Evolutionary conservation across 2,888 invertebrate species (phyloP), one percentile per base, ranked within the genome.

Genomic region (Aleiodes alternator): DNA sequence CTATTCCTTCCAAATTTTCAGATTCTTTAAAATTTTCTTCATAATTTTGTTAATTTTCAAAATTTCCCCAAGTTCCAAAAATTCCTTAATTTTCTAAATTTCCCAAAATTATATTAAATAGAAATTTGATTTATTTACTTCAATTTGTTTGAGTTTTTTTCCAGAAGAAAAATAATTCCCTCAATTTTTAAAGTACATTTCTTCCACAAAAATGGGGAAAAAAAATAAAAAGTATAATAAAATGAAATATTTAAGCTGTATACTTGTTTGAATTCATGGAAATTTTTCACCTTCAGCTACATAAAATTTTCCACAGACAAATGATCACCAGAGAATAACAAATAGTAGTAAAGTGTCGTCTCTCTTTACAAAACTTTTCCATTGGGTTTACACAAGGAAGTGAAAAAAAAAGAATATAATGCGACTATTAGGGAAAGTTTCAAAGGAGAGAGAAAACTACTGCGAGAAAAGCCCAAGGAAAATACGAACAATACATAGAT

Each of bases 361-460:
- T 50, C 29, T 14, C 31, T 51, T 16, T 8, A 16, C 16, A 72
- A 72, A 72, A 72, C 53, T 72, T 72, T 66, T n/a, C 38, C 72
- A 50, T 9, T 50, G 50, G 31, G 64, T 72, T 61, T 61, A 72
- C 61, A 72, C 48, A 14, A 23, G 57, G 34, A 34, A 23, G 23
- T 1, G 4, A 34, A 34, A 34, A 71, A 34, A 51, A 51, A 51
- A n/a, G 31, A 53, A 38, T 34, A 31, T 66, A 72, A 73, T 68
- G 34, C 43, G 66, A 68, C 68, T 68, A 73, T 56, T 66, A 66
- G 55, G 56, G 50, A 73, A 73, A 73, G 64, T 64, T 64, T 43
- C 48, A 23, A n/a, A 23, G 64, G 43, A 43, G 43, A 43, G 43
- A 43, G 38, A 16, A 64, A 64, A 64, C 43, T 64, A 48, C 29